phyloP scores from a whole-genome alignment of 2,797 vertebrate species.

The Halcyon leucocephala region DNA sequence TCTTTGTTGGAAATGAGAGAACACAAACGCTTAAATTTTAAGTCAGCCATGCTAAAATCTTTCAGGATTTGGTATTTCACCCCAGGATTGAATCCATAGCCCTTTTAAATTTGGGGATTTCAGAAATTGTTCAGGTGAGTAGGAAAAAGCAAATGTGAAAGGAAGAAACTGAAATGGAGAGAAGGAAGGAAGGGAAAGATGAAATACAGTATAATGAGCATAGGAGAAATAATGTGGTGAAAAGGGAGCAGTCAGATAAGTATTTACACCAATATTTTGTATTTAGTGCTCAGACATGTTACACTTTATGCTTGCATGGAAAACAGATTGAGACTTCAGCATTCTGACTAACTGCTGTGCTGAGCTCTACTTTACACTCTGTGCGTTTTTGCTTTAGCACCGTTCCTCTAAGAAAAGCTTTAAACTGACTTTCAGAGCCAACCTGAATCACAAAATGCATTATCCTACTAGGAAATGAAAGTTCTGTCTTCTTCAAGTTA shows the following conservation, averaged over 20 bases:
- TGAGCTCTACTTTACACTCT: not conserved
- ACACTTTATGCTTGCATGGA: not conserved
- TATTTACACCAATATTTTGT: not conserved
- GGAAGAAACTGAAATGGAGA: not conserved
- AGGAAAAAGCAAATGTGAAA: not conserved
- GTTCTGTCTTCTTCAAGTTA: not conserved
- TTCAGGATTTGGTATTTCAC: not conserved
- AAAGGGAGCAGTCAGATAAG: not conserved
- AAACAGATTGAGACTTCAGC: not conserved
- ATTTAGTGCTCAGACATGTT: not conserved
- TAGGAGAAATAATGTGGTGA: not conserved
- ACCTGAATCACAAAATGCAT: not conserved
- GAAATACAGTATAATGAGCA: not conserved
- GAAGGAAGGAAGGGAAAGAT: not conserved
- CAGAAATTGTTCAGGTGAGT: not conserved
- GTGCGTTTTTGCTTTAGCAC: not conserved
- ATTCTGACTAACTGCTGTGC: not conserved
- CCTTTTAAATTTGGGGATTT: not conserved
- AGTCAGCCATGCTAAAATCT: not conserved
- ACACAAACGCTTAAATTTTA: not conserved
- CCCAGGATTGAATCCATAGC: not conserved
- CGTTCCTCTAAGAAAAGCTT: not conserved
- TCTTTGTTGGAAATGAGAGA: not conserved
- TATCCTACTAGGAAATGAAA: not conserved
- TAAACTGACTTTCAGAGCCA: not conserved